Base-by-base conservation (phyloP, 2,797 vertebrate genomes). In the Masticophis lateralis region DNA sequence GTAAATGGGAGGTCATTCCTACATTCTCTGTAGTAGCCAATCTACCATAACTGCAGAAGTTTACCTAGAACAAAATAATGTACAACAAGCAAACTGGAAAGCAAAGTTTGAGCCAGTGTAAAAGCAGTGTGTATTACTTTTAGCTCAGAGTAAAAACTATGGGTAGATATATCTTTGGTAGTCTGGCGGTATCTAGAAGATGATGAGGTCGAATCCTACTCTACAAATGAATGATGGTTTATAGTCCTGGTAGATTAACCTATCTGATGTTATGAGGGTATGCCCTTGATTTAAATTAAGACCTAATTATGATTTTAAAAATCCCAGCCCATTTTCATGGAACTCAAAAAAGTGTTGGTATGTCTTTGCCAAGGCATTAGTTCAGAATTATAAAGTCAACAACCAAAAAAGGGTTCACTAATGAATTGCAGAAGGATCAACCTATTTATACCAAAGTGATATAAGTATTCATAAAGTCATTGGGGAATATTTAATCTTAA, bases 281-380 rank as follows among this genome's bases (percentile, higher is more conserved):
- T 79, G 37, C 37, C 37, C 74, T 79, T 79, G 74, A 89, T 28
- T 22, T 66, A 66, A 90, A 90, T 28, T 53, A 18, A 66, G 27
- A 9, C 18, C 93, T 93, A 94, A 94, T 95, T 95, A 96, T 57
- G 63, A 86, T 93, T 69, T 32, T 66, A 94, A 25, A 91, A 94
- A 22, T 0, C 0, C 25, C 63, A 57, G 47, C 28, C 87, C 96
- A 90, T 96, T 96, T 97, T 95, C 57, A 86, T 25, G 89, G 56
- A 92, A 95, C 91, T 93, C 53, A 91, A 93, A 94, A 63, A 88
- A 32, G 4, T 7, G 86, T 79, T 88, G 56, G 18, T 89, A 20
- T n/a, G 51, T 60, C 28, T 5, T 61, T 86, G 28, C 16, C 22
- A 60, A 57, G 14, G 14, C 56, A 56, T 92, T 93, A 94, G 22